These are phyloP conservation scores for Netelia inedita DNA, from an alignment of 2,888 invertebrate genomes.

Conservation along the genomic window DNA sequence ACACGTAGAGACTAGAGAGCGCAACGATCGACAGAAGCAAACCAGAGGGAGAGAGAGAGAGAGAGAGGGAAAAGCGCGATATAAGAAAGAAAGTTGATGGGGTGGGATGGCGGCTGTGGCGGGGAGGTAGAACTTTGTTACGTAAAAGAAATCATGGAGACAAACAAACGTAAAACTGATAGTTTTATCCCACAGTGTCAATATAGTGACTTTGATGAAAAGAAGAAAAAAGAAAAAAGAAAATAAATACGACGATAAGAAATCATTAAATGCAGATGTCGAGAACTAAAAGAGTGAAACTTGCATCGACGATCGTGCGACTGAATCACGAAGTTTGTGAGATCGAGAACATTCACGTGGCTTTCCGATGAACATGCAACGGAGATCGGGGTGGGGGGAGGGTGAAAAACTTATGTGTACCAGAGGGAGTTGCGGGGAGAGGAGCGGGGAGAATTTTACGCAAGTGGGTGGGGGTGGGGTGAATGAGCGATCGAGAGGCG, in stretches of 20 bases:
- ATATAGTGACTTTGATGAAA: background rate
- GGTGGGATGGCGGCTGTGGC: background rate
- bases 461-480: conserved; percentile 62
- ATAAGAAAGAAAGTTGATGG: background rate
- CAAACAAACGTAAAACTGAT: background rate
- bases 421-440: conserved; percentile 46
- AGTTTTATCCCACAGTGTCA: background rate
- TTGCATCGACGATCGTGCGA: background rate
- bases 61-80: conserved; percentile 27
- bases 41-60: conserved; percentile 34
- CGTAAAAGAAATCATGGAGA: background rate
- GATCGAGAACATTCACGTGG: conserved; percentile 74
- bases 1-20: background rate
- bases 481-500: conserved; percentile 53
- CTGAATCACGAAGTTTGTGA: conserved; percentile 74
- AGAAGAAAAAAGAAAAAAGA: conserved; percentile 12
- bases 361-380: conserved; percentile 62
- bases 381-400: conserved; percentile 58
- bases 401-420: conserved; percentile 34
- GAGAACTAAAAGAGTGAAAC: background rate
- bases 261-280: conserved; percentile 12
- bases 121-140: conserved; percentile 8
- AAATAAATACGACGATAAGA: background rate
- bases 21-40: conserved; percentile 13
- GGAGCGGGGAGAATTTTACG: conserved; percentile 43